Evolutionary conservation across 2,888 invertebrate genomes (phyloP), one percentile per base, ranked within the genome.

Genomic region (Venusia cambrica): DNA sequence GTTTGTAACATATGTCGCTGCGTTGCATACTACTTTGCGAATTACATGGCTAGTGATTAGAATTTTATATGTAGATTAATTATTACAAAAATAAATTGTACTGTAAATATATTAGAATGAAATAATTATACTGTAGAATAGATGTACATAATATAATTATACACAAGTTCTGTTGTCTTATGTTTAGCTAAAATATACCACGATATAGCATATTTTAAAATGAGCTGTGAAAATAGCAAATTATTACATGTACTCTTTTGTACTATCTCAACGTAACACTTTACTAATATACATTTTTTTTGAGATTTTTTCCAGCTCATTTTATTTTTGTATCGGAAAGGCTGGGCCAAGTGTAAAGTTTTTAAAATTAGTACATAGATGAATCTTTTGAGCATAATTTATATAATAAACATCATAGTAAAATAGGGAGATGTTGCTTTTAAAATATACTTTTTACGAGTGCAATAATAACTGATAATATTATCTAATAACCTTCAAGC

Each of bases 11-110:
- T 21, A 43, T 43, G 43, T 40, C 32, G 39, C 38, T 51, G 50
- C 37, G 42, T 54, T 52, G 49, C 53, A 50, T 53, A 43, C 17
- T 38, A 45, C 61, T 69, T 75, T 70, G 76, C 81, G 76, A 83
- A 75, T 76, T 76, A 76, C 66, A 85, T 85, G 85, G 85, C 85
- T 87, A 87, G 85, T 87, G 85, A 87, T 83, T 85, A 85, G 85
- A 78, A 57, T 46, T 78, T 77, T 84, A 84, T 84, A 78, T 73
- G 73, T 81, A 81, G 77, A 54, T 53, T 50, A 43, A 57, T 53
- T 48, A 47, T 29, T 40, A 40, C 40, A 47, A 38, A 36, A 35
- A 29, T 53, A 54, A 9, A 36, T 34, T 44, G 51, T 35, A 41
- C 39, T 80, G 81, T 83, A 79, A 66, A 81, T 81, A 77, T 66